Base-by-base conservation (phyloP, 1,140 invertebrate genomes). In the Chlorops oryzae region DNA sequence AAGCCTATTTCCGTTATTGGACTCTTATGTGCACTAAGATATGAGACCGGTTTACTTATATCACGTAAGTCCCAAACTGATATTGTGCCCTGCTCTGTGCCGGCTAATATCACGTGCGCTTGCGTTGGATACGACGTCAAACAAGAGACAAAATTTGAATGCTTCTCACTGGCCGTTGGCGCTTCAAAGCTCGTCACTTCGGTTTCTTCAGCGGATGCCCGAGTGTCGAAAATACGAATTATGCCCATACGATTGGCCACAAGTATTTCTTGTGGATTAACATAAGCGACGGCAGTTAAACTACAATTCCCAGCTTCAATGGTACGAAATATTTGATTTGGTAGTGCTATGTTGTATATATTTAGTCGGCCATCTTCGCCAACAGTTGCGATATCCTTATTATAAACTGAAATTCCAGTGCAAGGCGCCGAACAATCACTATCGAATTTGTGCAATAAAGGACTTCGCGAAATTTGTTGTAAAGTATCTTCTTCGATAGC, bases 41-140 rank as follows among this genome's bases (percentile, higher is more conserved):
- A 76, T 2, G 87, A 88, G 34, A 88, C 82, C 3, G 90, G 89
- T 61, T 83, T 88, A 3, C 82, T 81, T 24, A 88, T 85, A 54
- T 90, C 82, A 23, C 90, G 74, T 50, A 93, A 73, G 74, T 94
- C 90, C 90, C 90, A 96, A 2, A 92, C 82, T n/a, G 87, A 88
- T 18, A 92, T 73, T 20, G 83, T 81, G 2, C 81, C 80, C 60
- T 90, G 87, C 58, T 92, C 88, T 60, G 86, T 87, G 35, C 90
- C 90, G 21, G 87, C 83, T 1, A 91, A 78, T 9, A 72, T 56
- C 23, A 92, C 81, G 60, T 93, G 88, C 7, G 82, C 81, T 65
- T 93, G 90, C 38, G 87, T 88, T 7, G 90, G 90, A 76, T 95
- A 90, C 50, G 84, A 81, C 1, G 82, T 76, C 21, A 93, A 74